Percentiles rank a stretch among this genome's conserved stretches.
These are phyloP conservation scores for Calidris pugnax DNA, from an alignment of 2,113 vertebrate species.

Conservation along the genomic window DNA sequence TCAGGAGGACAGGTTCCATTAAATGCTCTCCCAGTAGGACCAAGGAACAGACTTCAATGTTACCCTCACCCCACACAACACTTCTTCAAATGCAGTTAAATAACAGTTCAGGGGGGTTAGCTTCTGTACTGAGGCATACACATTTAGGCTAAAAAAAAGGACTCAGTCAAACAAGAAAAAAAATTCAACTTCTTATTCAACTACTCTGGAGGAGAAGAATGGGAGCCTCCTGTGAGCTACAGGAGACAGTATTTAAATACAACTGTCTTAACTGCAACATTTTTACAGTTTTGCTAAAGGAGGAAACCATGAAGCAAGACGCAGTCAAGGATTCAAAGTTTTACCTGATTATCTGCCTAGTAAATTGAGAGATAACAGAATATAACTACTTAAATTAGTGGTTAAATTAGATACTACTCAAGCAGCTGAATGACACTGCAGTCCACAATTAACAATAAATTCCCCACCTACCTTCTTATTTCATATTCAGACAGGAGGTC, in stretches of 20 bases:
- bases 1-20: not conserved
- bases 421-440: not conserved
- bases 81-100: not conserved
- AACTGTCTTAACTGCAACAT: not conserved
- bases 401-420: not conserved
- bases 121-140: not conserved
- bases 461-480: not conserved
- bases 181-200: not conserved
- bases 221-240: not conserved
- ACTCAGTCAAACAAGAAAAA: not conserved
- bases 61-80: not conserved
- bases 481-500: not conserved
- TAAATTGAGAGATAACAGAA: not conserved
- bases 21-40: not conserved
- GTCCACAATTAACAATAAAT: not conserved
- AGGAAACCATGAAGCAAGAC: not conserved
- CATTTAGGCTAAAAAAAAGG: not conserved
- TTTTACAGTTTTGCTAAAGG: not conserved
- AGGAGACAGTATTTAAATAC: not conserved
- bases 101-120: not conserved
- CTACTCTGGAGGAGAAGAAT: not conserved
- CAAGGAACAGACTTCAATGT: not conserved
- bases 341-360: not conserved
- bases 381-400: not conserved
- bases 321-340: not conserved